phyloP scores from a whole-genome alignment of 92 coral and sea anemone species.

The Nematostella vectensis region DNA sequence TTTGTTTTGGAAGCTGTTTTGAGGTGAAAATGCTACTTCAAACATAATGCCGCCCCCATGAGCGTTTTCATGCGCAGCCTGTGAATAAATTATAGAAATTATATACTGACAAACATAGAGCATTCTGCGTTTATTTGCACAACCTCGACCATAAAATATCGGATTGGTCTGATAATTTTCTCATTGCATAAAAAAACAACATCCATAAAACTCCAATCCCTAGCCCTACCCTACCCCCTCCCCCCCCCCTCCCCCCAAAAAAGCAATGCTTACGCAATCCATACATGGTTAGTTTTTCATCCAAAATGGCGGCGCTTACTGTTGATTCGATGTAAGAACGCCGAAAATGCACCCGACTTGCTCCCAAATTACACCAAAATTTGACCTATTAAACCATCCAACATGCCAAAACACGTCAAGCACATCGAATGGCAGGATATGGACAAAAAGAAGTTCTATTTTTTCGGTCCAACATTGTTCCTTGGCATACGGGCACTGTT shows the following conservation, averaged over 20 bases:
- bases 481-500: constrained; percentile 77
- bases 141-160: no score
- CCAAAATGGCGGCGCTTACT: not conserved
- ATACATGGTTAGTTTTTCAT: not conserved
- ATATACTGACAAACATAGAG: no score
- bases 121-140: no score
- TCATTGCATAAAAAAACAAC: no score
- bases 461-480: constrained; percentile 89
- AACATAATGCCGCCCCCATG: no score
- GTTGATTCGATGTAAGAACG: not conserved
- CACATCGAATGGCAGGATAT: constrained; percentile 96
- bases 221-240: not conserved
- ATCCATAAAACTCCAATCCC: not conserved
- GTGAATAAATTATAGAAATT: no score
- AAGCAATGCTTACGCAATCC: not conserved
- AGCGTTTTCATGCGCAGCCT: no score
- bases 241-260: not conserved
- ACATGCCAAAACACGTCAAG: constrained; percentile 85
- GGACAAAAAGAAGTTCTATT: constrained; percentile 87
- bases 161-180: no score
- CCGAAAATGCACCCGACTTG: not conserved
- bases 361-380: not conserved
- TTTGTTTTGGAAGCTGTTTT: no score
- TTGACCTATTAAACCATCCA: not conserved
- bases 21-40: no score